Conservation (phyloP, 2,113 vertebrate genomes). For the Pyxicephalus adspersus region DNA sequence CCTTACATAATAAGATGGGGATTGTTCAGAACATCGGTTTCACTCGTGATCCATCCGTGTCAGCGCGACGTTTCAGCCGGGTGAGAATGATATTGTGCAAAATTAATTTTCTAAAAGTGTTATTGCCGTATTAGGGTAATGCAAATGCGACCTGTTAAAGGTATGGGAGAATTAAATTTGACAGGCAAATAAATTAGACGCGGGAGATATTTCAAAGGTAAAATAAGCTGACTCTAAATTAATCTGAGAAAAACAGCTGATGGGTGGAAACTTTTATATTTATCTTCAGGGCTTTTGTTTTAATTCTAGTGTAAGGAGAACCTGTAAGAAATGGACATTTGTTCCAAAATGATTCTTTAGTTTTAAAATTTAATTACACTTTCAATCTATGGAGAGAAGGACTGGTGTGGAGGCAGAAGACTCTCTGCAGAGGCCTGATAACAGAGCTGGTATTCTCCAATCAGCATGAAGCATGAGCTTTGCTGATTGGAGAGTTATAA, state of each 20-base stretch:
- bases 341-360: too few relatives aligned
- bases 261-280: too few relatives aligned
- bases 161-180: slow-evolving; percentile 1
- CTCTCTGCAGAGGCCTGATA: too few relatives aligned
- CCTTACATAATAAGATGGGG: slow-evolving; percentile 9
- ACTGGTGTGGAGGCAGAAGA: too few relatives aligned
- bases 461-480: too few relatives aligned
- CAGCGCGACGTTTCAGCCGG: not conserved
- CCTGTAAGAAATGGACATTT: too few relatives aligned
- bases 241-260: not conserved
- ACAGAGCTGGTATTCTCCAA: too few relatives aligned
- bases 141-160: slow-evolving; percentile 4
- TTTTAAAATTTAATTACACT: too few relatives aligned
- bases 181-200: slow-evolving; percentile 4
- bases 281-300: too few relatives aligned
- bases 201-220: not conserved
- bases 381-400: too few relatives aligned
- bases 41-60: not conserved
- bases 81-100: slow-evolving; percentile 17
- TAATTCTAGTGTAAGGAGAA: too few relatives aligned
- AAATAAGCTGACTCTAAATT: slow-evolving; percentile 3
- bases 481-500: too few relatives aligned
- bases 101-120: slow-evolving; percentile 42
- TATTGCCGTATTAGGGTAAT: not conserved
- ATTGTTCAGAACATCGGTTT: not conserved